A percentile compares a stretch with the other conserved stretches of the same genome.
These are phyloP conservation scores for Odocoileus virginianus DNA, from an alignment of 2,113 vertebrate genomes.

Conservation along the genomic window DNA sequence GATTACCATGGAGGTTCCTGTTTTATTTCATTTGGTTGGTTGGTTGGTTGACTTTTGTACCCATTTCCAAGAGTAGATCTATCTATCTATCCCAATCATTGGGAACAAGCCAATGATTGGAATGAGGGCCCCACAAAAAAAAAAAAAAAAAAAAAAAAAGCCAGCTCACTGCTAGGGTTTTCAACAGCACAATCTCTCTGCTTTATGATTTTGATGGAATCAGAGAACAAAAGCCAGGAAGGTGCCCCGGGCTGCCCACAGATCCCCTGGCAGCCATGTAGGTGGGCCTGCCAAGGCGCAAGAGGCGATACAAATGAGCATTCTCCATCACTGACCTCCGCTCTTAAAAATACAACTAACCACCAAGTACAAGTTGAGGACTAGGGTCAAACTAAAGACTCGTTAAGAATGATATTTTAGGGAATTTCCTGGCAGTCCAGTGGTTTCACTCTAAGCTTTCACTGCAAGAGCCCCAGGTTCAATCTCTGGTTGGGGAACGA, in stretches of 20 bases:
- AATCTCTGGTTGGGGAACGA: not conserved
- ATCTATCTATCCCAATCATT: not conserved
- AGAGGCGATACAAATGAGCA: not conserved
- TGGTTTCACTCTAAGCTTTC: not conserved
- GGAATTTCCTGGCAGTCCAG: not conserved
- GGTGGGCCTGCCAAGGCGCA: not conserved
- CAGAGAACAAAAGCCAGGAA: not conserved
- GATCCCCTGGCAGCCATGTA: not conserved
- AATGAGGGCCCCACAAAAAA: not conserved
- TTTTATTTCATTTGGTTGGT: not conserved
- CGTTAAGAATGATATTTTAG: not conserved
- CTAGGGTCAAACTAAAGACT: not conserved
- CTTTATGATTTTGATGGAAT: not conserved
- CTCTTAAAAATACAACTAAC: conserved; percentile 13
- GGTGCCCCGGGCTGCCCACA: not conserved
- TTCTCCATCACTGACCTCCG: not conserved
- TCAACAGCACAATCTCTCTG: not conserved
- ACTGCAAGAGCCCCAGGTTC: not conserved
- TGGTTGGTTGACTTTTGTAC: not conserved
- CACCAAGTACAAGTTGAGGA: not conserved
- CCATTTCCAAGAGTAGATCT: conserved; percentile 20
- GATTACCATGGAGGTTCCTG: not conserved
- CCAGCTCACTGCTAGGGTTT: not conserved
- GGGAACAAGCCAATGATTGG: not conserved
- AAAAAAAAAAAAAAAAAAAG: conserved; percentile 20